Percentiles rank a stretch among this genome's conserved stretches.
Evolutionary conservation across 1,140 invertebrate species (phyloP).

Genomic region (Megalopta genalis): DNA sequence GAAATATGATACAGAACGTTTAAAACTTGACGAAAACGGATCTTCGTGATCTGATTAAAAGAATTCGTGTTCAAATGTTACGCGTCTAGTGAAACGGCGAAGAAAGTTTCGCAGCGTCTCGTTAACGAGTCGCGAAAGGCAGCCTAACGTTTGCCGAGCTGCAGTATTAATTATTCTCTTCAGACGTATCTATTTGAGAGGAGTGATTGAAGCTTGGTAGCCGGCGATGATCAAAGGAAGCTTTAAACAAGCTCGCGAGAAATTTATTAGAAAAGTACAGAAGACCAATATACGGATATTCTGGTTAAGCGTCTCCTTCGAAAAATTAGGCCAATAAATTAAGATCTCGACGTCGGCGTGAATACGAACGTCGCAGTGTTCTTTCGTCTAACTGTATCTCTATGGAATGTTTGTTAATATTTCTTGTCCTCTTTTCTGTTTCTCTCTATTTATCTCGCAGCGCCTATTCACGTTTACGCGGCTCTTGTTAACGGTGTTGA

Average conservation of each 20-base stretch:
- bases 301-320: neutral
- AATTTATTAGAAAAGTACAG: slow-evolving; percentile 20
- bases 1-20: neutral
- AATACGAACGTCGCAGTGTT: neutral
- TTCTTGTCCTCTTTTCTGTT: no score
- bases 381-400: neutral
- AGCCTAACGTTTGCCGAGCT: slow-evolving; percentile 28
- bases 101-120: slow-evolving; percentile 5
- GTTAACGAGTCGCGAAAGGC: slow-evolving; percentile 30
- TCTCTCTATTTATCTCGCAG: slow-evolving; percentile 1
- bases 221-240: slow-evolving; percentile 12
- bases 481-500: slow-evolving; percentile 8
- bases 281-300: neutral
- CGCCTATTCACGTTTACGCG: neutral
- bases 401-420: neutral
- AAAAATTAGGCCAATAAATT: neutral
- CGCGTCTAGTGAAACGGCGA: neutral
- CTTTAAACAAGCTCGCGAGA: neutral
- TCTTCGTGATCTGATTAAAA: slow-evolving; percentile 14
- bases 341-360: neutral
- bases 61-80: slow-evolving; percentile 3
- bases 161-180: slow-evolving; percentile 38
- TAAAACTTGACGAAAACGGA: neutral
- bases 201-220: slow-evolving; percentile 11
- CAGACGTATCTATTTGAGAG: slow-evolving; percentile 32